Percentiles rank a stretch among this genome's conserved stretches.
Conservation (phyloP, 2,888 invertebrate species). For the Capitulum mitella region DNA sequence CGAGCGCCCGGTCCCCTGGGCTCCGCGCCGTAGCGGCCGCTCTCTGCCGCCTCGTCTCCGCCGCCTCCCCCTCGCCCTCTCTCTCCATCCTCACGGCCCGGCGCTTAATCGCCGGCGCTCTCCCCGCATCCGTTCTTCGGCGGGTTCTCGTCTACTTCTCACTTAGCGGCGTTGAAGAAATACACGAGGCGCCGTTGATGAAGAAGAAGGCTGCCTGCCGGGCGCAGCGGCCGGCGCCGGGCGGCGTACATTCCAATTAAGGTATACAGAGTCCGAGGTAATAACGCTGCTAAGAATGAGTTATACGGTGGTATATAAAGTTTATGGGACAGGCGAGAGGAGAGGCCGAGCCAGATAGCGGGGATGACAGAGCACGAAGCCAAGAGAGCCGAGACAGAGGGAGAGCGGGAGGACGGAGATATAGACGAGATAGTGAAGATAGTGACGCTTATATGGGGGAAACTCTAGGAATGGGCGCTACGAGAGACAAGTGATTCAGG, state of each 20-base stretch:
- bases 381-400: neutral
- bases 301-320: conserved; percentile 20
- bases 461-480: neutral
- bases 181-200: neutral
- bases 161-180: neutral
- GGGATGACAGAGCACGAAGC: neutral
- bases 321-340: neutral
- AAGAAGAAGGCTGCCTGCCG: neutral
- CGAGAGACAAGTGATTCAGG: neutral
- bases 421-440: conserved; percentile 16
- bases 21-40: neutral
- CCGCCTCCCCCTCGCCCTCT: neutral
- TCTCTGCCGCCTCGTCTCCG: neutral
- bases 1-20: neutral
- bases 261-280: conserved; percentile 7
- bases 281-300: conserved; percentile 19
- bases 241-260: conserved; percentile 22
- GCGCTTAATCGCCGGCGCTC: neutral
- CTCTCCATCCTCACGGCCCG: neutral
- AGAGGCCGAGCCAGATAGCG: neutral
- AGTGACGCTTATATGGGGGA: neutral
- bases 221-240: neutral
- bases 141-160: neutral
- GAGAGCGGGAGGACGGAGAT: conserved; percentile 20
- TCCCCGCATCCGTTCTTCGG: neutral